Base-by-base conservation (phyloP, 2,888 invertebrate species). In the Ptilodon capucinus region DNA sequence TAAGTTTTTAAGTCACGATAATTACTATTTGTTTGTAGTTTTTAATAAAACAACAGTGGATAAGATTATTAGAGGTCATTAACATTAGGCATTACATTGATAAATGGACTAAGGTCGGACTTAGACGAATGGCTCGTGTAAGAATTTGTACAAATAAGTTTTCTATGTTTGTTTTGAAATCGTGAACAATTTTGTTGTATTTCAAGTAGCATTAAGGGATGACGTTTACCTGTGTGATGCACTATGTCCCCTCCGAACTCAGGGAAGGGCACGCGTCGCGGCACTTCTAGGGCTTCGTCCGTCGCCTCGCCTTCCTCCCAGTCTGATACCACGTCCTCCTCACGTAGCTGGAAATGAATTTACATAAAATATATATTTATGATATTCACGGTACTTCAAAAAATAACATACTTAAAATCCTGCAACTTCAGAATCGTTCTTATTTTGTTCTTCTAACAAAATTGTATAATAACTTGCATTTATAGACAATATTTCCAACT, bases 241-340 rank as follows among this genome's bases (percentile, higher is more conserved):
- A 94, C 85, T 53, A 94, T 92, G 72, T 95, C 94, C 54, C 93
- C 92, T 40, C 94, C 95, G 45, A 93, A 92, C 74, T 95, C 95
- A 0, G 95, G 94, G 82, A 95, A 94, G 21, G 94, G 93, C 36
- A 93, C 93, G 19, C 93, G 87, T 16, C 83, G 72, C 11, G 86
- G 85, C 54, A 84, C 50, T 55, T 84, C 88, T 49, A 81, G 51
- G 32, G 81, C 80, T 52, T 84, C 90, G 32, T 86, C 89, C 2
- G 79, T 81, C 13, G 79, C 81, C 32, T 83, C 86, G 1, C 84
- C 86, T 57, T 87, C 91, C 58, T 85, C 88, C 88, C 90, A 90
- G 51, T 90, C 90, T 18, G 89, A 88, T 34, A 83, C 82, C 46
- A 88, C 87, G 47, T 87, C 89, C 64, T 84, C 86, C 73, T 84